phyloP scores from a whole-genome alignment of 1,140 invertebrate genomes.

The Drosophila orena region DNA sequence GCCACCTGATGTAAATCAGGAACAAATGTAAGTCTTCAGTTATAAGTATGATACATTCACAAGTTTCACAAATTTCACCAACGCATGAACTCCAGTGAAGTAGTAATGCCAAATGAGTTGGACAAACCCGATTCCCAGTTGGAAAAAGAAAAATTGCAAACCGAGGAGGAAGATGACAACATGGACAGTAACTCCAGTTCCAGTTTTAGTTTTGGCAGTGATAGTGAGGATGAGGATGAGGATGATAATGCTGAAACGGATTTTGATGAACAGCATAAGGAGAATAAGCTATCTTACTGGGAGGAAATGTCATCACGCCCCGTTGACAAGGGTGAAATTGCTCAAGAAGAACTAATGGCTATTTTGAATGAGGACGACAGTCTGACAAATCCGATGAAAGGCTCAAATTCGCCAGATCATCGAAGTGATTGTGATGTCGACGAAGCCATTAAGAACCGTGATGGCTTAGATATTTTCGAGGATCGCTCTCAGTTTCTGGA shows the following conservation, averaged over 20 bases:
- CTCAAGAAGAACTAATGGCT: slow-evolving; percentile 9
- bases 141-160: not conserved
- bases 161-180: not conserved
- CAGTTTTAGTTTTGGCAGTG: not conserved
- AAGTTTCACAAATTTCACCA: no score
- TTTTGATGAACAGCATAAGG: not conserved
- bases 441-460: not conserved
- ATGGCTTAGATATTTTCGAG: slow-evolving; percentile 34
- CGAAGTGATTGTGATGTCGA: not conserved
- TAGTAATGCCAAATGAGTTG: not conserved
- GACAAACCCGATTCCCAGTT: no score
- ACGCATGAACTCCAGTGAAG: not conserved
- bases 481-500: slow-evolving; percentile 1
- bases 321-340: slow-evolving; percentile 26
- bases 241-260: not conserved
- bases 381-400: not conserved
- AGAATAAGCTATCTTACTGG: slow-evolving; percentile 16
- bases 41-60: not conserved
- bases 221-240: not conserved
- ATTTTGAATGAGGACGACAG: not conserved
- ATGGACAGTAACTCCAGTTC: not conserved
- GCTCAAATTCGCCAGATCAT: not conserved
- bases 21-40: not conserved
- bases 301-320: slow-evolving; percentile 19
- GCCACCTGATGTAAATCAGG: not conserved